phyloP scores from a whole-genome alignment of 2,797 vertebrate genomes.

The Megalops cyprinoides region DNA sequence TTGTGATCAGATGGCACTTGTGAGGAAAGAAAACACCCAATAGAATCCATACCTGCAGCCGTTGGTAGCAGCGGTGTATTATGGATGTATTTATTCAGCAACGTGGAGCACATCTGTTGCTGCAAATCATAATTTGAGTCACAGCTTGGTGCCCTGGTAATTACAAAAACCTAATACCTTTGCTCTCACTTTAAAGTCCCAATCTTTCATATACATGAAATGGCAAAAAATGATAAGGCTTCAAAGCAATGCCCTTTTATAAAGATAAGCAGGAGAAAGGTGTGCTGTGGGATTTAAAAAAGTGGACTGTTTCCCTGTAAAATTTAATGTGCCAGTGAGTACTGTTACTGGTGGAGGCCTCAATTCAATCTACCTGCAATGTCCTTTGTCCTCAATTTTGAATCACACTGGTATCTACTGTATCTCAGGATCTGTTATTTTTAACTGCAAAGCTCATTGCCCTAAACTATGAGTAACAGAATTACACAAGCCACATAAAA shows the following conservation, averaged over 20 bases:
- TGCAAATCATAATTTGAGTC: conserved; percentile 73
- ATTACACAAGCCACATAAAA: too few relatives aligned
- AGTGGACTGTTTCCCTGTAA: conserved; percentile 63
- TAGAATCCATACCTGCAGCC: conserved; percentile 30
- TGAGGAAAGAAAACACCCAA: conserved; percentile 18
- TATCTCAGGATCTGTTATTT: too few relatives aligned
- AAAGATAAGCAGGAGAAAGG: conserved; percentile 60
- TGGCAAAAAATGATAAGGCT: conserved; percentile 70
- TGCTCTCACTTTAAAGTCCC: conserved; percentile 76
- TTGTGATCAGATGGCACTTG: not conserved
- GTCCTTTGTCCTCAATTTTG: too few relatives aligned
- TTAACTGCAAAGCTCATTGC: too few relatives aligned
- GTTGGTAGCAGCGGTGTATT: conserved; percentile 21
- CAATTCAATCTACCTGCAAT: too few relatives aligned
- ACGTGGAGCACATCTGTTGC: conserved; percentile 70
- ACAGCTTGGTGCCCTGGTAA: conserved; percentile 78
- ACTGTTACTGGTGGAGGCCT: conserved; percentile 3
- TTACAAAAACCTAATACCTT: conserved; percentile 75
- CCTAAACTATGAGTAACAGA: too few relatives aligned
- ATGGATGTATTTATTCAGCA: conserved; percentile 45
- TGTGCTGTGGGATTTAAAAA: conserved; percentile 65
- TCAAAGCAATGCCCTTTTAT: conserved; percentile 67
- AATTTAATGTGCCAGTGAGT: conserved; percentile 44
- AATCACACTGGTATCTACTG: not conserved
- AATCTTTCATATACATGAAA: conserved; percentile 75